These are phyloP conservation scores for Microtus oregoni DNA, from an alignment of 2,113 vertebrate species.

Conservation along the genomic window DNA sequence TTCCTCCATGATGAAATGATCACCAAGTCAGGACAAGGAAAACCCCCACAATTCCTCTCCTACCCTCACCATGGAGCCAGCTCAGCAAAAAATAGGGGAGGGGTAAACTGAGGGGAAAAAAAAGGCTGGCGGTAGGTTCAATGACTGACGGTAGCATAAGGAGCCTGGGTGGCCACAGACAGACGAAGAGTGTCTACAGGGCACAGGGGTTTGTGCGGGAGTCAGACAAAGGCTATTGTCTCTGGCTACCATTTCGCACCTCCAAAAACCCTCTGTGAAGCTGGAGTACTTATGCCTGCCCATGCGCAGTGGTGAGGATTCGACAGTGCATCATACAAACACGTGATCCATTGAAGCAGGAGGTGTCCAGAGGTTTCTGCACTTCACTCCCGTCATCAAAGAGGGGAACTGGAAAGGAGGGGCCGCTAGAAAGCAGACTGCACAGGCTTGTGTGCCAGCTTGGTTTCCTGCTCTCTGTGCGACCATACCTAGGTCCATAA, in stretches of 20 bases:
- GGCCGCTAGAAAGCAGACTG: not conserved
- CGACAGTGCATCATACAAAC: not conserved
- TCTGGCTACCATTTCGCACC: not conserved
- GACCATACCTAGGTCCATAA: not conserved
- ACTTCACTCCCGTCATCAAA: not conserved
- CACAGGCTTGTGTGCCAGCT: not conserved
- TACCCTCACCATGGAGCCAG: not conserved
- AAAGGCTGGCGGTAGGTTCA: not conserved
- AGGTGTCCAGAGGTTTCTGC: not conserved
- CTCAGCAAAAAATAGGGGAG: not conserved
- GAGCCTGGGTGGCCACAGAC: not conserved
- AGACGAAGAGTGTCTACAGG: not conserved
- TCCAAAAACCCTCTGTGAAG: not conserved
- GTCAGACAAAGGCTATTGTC: not conserved
- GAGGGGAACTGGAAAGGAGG: not conserved
- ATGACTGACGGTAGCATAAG: not conserved
- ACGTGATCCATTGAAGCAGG: not conserved
- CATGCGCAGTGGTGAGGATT: not conserved
- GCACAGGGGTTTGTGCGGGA: too few relatives aligned
- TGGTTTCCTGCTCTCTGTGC: too few relatives aligned
- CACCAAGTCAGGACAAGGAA: not conserved
- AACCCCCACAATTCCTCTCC: not conserved
- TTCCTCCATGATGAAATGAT: not conserved
- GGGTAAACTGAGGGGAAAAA: not conserved
- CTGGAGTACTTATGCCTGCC: not conserved